A percentile compares a stretch with the other conserved stretches of the same genome.
Evolutionary conservation across 2,888 invertebrate species (phyloP).

Genomic region (Epirrhoe alternata): DNA sequence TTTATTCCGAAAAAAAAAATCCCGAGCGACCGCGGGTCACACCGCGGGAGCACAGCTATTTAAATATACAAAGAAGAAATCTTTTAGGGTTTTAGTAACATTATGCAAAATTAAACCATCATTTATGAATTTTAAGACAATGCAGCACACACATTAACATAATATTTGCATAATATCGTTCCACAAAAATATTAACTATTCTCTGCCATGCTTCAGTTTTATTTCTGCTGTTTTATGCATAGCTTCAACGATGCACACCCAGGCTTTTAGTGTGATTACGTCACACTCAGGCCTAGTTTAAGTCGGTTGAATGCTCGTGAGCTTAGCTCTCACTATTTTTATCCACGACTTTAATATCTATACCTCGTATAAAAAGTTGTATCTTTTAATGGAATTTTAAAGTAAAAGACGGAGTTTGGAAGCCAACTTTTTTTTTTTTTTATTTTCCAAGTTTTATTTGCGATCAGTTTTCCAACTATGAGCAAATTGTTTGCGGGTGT

Average conservation of each 20-base stretch:
- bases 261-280: slow-evolving; percentile 17
- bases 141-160: slow-evolving; percentile 6
- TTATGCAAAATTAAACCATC: background rate
- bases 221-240: background rate
- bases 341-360: too few species aligned
- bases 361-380: too few species aligned
- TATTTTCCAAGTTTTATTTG: too few species aligned
- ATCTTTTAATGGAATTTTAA: too few species aligned
- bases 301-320: background rate
- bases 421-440: too few species aligned
- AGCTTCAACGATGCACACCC: background rate
- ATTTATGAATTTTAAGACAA: background rate
- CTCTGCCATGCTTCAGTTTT: background rate
- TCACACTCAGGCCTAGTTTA: background rate
- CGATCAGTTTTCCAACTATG: too few species aligned
- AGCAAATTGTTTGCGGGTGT: too few species aligned
- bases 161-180: slow-evolving; percentile 3
- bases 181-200: slow-evolving; percentile 8
- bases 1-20: too few species aligned
- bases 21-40: too few species aligned
- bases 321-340: background rate
- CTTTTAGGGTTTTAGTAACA: background rate
- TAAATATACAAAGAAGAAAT: background rate
- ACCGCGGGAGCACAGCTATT: too few species aligned
- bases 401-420: too few species aligned